phyloP scores from a whole-genome alignment of 2,888 invertebrate species.

The Drosophila phalerata region DNA sequence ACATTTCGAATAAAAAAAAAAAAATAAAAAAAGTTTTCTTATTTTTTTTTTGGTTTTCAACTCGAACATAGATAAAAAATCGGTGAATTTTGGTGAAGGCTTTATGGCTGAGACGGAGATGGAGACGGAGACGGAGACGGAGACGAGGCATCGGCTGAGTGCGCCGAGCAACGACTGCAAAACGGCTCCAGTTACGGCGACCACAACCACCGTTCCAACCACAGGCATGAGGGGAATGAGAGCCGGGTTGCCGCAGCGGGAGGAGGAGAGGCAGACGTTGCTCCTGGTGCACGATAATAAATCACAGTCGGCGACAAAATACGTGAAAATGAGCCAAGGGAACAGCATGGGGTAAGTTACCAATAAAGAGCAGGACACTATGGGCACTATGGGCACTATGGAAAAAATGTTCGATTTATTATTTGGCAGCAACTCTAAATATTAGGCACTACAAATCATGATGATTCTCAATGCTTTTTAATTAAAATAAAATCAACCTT shows the following conservation, averaged over 20 bases:
- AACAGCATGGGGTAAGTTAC: constrained; percentile 5
- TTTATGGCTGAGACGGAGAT: constrained; percentile 21
- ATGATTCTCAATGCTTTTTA: no score
- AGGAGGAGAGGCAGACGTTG: constrained; percentile 1
- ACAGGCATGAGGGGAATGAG: background rate
- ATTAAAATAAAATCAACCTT: no score
- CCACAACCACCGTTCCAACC: background rate
- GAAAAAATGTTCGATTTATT: background rate
- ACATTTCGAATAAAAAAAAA: background rate
- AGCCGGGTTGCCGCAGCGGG: constrained; percentile 3
- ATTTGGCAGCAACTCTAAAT: no score
- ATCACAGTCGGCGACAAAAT: constrained; percentile 7
- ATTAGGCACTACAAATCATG: no score
- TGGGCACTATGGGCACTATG: background rate
- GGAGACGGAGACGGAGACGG: constrained; percentile 13
- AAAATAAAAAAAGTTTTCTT: background rate
- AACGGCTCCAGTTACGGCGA: constrained; percentile 10
- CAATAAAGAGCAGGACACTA: no score
- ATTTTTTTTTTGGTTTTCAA: constrained; percentile 1
- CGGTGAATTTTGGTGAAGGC: background rate
- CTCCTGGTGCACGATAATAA: constrained; percentile 8
- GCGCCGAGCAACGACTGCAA: background rate
- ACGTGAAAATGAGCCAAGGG: constrained; percentile 11
- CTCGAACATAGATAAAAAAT: constrained; percentile 12
- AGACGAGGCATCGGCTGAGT: constrained; percentile 7